phyloP scores from a whole-genome alignment of 2,888 invertebrate genomes.

The Acanthopleura granulata region DNA sequence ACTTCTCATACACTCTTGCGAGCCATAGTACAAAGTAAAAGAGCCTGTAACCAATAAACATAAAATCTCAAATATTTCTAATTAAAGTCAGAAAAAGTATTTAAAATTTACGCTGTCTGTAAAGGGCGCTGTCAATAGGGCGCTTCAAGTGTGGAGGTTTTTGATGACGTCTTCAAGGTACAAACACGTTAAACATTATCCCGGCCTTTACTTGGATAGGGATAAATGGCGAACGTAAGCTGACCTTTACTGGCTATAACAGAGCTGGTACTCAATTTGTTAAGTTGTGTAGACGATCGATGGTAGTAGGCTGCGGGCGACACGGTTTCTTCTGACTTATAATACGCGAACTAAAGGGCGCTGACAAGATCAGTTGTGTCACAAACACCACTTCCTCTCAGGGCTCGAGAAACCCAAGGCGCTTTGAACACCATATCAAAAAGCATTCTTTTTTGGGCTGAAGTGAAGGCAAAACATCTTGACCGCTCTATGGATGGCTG shows the following conservation, averaged over 20 bases:
- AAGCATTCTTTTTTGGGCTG: background rate
- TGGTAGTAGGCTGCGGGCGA: background rate
- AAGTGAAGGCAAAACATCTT: background rate
- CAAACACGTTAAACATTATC: too few relatives aligned
- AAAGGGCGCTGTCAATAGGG: too few relatives aligned
- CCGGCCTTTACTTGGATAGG: too few relatives aligned
- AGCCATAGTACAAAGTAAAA: too few relatives aligned
- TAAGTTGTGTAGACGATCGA: constrained; percentile 4
- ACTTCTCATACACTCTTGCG: too few relatives aligned
- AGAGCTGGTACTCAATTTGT: background rate
- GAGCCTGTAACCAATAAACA: too few relatives aligned
- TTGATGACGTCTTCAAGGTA: too few relatives aligned
- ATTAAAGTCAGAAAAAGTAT: too few relatives aligned
- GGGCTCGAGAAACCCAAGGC: background rate
- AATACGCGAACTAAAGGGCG: background rate
- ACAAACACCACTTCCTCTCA: background rate
- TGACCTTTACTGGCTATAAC: background rate
- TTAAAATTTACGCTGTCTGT: too few relatives aligned
- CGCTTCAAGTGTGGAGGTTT: too few relatives aligned
- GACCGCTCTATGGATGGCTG: too few relatives aligned
- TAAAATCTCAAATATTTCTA: too few relatives aligned
- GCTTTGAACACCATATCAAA: background rate
- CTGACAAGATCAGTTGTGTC: background rate
- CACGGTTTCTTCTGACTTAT: background rate
- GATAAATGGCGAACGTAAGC: background rate